Conservation (phyloP, 2,888 invertebrate genomes). For the Hanleya hanleyi region DNA sequence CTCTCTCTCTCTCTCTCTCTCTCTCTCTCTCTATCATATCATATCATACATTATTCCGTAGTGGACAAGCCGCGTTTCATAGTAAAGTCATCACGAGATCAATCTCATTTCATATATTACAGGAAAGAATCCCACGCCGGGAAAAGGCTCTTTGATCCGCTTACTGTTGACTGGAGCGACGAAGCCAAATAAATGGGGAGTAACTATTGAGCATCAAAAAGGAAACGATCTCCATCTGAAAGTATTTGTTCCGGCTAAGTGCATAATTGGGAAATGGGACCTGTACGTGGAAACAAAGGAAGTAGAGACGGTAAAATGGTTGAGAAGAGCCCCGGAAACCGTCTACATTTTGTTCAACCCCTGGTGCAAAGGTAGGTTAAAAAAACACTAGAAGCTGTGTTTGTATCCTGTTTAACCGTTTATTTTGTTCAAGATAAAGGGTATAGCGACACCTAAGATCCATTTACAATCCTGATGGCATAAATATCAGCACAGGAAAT, state of each 20-base stretch:
- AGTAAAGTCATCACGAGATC: too few species aligned
- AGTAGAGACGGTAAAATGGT: slow-evolving; percentile 59
- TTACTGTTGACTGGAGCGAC: slow-evolving; percentile 45
- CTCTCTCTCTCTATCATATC: too few species aligned
- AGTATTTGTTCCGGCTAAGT: slow-evolving; percentile 52
- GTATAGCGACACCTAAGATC: too few species aligned
- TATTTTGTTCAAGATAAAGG: too few species aligned
- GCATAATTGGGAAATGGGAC: slow-evolving; percentile 56
- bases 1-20: too few species aligned
- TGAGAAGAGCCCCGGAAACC: slow-evolving; percentile 71
- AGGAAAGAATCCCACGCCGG: slow-evolving; percentile 53
- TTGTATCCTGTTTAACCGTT: too few species aligned
- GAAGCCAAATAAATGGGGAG: slow-evolving; percentile 49
- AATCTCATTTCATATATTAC: background rate
- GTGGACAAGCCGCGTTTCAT: too few species aligned
- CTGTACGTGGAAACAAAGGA: slow-evolving; percentile 51
- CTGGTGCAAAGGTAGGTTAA: slow-evolving; percentile 84
- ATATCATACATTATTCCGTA: too few species aligned
- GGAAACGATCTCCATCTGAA: slow-evolving; percentile 39
- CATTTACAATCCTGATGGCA: too few species aligned
- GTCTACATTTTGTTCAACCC: slow-evolving; percentile 91
- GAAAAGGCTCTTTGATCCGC: slow-evolving; percentile 52
- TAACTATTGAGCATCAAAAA: slow-evolving; percentile 36
- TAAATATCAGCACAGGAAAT: too few species aligned
- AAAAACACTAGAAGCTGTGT: too few species aligned